A percentile compares a stretch with the other conserved stretches of the same genome.
Evolutionary conservation across 2,888 invertebrate species (phyloP).

Genomic region (Dasypolia templi): DNA sequence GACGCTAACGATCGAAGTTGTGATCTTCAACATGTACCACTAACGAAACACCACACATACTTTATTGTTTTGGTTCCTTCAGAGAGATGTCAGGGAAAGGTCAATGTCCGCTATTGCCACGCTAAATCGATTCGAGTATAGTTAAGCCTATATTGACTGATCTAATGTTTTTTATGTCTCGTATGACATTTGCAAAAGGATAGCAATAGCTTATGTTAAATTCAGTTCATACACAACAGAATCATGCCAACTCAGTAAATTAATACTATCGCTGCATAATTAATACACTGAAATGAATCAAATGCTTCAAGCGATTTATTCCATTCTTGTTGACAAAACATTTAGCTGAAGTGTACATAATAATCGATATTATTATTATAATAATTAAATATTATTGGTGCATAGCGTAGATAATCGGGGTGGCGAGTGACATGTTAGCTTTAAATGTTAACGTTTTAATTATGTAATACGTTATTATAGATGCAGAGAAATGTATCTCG

Average conservation of each 20-base stretch:
- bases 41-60: not conserved
- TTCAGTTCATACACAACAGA: not conserved
- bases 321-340: constrained; percentile 24
- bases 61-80: not conserved
- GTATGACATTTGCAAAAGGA: not conserved
- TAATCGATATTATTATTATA: constrained; percentile 48
- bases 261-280: not conserved
- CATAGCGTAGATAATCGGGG: constrained; percentile 43
- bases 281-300: constrained; percentile 1
- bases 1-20: not conserved
- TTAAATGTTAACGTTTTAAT: constrained; percentile 57
- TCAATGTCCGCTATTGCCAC: not conserved
- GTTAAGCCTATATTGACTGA: not conserved
- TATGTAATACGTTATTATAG: constrained; percentile 24
- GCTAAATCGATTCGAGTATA: not conserved
- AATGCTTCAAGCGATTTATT: constrained; percentile 19
- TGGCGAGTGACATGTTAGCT: constrained; percentile 53
- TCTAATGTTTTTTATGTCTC: not conserved
- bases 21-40: not conserved
- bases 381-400: constrained; percentile 46
- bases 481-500: constrained; percentile 14
- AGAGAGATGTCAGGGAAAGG: not conserved
- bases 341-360: constrained; percentile 45
- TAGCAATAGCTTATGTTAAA: constrained; percentile 1
- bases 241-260: not conserved